Percentiles rank a stretch among this genome's conserved stretches.
Evolutionary conservation across 2,797 vertebrate species (phyloP).

Genomic region (Tragopan temminckii): DNA sequence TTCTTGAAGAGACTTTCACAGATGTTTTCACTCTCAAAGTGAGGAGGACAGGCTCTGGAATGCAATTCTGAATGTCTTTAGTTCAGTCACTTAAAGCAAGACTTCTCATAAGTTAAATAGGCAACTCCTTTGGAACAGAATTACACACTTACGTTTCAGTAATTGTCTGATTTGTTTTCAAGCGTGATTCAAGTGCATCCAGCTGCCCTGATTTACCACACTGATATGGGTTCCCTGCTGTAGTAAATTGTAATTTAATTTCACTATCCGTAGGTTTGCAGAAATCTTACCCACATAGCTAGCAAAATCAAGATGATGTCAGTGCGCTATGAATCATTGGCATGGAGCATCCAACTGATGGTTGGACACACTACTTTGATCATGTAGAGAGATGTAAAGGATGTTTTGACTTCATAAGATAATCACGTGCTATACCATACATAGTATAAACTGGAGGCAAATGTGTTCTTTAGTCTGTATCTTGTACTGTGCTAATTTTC

Average conservation of each 20-base stretch:
- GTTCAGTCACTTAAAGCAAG: not conserved
- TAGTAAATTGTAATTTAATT: not conserved
- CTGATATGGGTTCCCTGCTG: not conserved
- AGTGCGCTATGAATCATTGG: not conserved
- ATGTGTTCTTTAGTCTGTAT: not conserved
- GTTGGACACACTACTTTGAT: constrained; percentile 19
- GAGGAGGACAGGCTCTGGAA: not conserved
- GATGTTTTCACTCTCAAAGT: not conserved
- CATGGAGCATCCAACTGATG: not conserved
- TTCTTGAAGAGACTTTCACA: not conserved
- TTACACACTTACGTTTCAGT: not conserved
- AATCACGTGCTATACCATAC: not conserved
- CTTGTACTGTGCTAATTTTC: constrained; percentile 24
- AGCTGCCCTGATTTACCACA: not conserved
- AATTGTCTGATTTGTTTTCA: not conserved
- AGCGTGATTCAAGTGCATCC: constrained; percentile 10
- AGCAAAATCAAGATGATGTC: not conserved
- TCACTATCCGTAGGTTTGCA: not conserved
- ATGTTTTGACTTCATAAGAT: not conserved
- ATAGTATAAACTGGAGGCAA: not conserved
- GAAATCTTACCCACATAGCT: not conserved
- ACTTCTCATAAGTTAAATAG: not conserved
- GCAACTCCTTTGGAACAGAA: not conserved
- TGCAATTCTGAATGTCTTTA: not conserved
- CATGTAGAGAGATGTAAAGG: constrained; percentile 7